Evolutionary conservation across 2,797 vertebrate species (phyloP).

Genomic region (Limnodromus scolopaceus): DNA sequence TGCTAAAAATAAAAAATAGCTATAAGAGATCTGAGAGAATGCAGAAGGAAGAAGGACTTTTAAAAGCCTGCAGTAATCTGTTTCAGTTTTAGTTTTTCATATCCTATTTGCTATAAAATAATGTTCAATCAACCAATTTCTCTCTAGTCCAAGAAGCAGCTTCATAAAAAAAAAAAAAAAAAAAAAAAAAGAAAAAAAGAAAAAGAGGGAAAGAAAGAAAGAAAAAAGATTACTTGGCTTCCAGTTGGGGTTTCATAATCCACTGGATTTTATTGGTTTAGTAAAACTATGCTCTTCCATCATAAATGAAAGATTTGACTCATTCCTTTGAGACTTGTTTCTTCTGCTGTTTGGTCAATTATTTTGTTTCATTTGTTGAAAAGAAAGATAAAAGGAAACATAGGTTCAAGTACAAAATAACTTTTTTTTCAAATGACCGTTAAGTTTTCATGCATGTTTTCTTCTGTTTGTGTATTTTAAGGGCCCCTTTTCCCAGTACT

Average conservation of each 20-base stretch:
- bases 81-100: constrained; percentile 56
- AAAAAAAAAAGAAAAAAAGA: too few species aligned
- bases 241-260: constrained; percentile 23
- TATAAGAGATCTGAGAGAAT: constrained; percentile 31
- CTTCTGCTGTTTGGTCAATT: background rate
- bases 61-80: constrained; percentile 34
- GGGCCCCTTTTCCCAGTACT: background rate
- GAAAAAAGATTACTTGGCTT: background rate
- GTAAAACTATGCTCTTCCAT: constrained; percentile 33
- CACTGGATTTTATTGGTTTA: constrained; percentile 25
- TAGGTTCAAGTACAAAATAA: background rate
- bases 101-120: constrained; percentile 49
- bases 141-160: background rate
- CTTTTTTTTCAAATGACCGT: background rate
- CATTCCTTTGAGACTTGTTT: constrained; percentile 13
- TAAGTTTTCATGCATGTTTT: background rate
- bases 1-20: constrained; percentile 41
- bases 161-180: background rate
- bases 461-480: background rate
- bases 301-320: constrained; percentile 39
- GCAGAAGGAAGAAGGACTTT: background rate
- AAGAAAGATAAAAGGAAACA: background rate
- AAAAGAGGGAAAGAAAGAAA: background rate
- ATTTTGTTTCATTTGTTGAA: constrained; percentile 19
- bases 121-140: constrained; percentile 13